A percentile compares a stretch with the other conserved stretches of the same genome.
These are phyloP conservation scores for Hiodon alosoides DNA, from an alignment of 2,113 vertebrate species.

Conservation along the genomic window DNA sequence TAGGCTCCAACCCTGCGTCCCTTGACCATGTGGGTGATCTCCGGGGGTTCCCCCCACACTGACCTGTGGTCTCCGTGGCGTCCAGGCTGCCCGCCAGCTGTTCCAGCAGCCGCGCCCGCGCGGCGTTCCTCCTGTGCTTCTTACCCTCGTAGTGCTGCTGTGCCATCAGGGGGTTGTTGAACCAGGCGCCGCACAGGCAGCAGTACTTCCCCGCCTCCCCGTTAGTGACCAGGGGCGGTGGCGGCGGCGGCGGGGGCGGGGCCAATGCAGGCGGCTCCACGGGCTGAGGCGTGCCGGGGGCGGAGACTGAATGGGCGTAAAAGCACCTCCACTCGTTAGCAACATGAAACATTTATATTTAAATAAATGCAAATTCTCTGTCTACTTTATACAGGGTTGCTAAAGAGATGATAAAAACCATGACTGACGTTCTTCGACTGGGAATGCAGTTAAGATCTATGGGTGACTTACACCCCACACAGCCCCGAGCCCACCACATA, in stretches of 20 bases:
- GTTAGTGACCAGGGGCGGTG: constrained; percentile 41
- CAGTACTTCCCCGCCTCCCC: constrained; percentile 70
- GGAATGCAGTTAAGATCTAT: too few species aligned
- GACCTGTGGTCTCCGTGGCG: constrained; percentile 68
- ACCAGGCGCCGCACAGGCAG: constrained; percentile 72
- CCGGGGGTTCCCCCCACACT: constrained; percentile 24
- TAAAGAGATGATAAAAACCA: background rate
- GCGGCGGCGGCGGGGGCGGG: constrained; percentile 34
- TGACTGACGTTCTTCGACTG: too few species aligned
- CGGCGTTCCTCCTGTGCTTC: constrained; percentile 72
- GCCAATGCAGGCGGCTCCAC: constrained; percentile 36
- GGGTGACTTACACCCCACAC: too few species aligned
- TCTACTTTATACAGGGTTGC: background rate
- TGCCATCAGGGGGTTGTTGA: constrained; percentile 77
- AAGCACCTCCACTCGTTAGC: background rate
- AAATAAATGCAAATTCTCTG: background rate
- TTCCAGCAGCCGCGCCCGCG: constrained; percentile 65
- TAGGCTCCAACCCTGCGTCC: too few species aligned
- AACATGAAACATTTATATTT: background rate
- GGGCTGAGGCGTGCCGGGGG: constrained; percentile 55
- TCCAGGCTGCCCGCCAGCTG: constrained; percentile 69
- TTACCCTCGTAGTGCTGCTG: constrained; percentile 77
- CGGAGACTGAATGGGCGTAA: constrained; percentile 48
- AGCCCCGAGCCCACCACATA: too few species aligned
- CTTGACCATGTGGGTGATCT: background rate